These are phyloP conservation scores for Tetramorium alpestre DNA, from an alignment of 1,140 invertebrate species.

Conservation along the genomic window DNA sequence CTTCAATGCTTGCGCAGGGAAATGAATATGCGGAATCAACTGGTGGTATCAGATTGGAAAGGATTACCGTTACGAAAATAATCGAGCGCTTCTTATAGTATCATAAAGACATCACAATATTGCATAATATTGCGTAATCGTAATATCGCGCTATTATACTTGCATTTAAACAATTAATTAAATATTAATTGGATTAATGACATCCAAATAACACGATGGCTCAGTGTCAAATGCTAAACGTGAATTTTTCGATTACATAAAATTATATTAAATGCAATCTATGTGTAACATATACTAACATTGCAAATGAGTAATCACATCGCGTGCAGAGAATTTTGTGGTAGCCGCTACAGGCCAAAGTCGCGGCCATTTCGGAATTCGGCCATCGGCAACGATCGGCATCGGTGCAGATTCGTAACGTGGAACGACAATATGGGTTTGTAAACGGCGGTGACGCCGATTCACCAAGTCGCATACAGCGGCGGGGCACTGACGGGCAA, in stretches of 20 bases:
- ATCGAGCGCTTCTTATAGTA: neutral
- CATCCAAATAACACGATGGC: neutral
- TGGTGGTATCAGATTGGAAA: slow-evolving; percentile 38
- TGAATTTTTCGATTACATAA: neutral
- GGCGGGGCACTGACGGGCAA: slow-evolving; percentile 26
- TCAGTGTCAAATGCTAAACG: neutral
- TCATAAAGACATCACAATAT: neutral
- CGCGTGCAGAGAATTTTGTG: neutral
- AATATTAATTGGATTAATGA: neutral
- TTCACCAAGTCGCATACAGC: slow-evolving; percentile 57
- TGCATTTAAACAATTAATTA: neutral
- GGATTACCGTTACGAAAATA: slow-evolving; percentile 26
- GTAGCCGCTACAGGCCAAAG: slow-evolving; percentile 29
- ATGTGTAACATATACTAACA: neutral
- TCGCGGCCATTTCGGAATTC: slow-evolving; percentile 32
- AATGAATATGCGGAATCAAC: slow-evolving; percentile 50
- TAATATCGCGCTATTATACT: neutral
- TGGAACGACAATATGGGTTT: slow-evolving; percentile 74
- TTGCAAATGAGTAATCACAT: slow-evolving; percentile 15
- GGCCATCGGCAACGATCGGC: slow-evolving; percentile 49
- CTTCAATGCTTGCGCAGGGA: slow-evolving; percentile 21
- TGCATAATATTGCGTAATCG: neutral
- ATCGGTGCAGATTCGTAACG: slow-evolving; percentile 68
- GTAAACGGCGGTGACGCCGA: slow-evolving; percentile 71
- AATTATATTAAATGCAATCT: neutral